A percentile compares a stretch with the other conserved stretches of the same genome.
phyloP scores from a whole-genome alignment of 2,113 vertebrate genomes.

The Mus pahari region DNA sequence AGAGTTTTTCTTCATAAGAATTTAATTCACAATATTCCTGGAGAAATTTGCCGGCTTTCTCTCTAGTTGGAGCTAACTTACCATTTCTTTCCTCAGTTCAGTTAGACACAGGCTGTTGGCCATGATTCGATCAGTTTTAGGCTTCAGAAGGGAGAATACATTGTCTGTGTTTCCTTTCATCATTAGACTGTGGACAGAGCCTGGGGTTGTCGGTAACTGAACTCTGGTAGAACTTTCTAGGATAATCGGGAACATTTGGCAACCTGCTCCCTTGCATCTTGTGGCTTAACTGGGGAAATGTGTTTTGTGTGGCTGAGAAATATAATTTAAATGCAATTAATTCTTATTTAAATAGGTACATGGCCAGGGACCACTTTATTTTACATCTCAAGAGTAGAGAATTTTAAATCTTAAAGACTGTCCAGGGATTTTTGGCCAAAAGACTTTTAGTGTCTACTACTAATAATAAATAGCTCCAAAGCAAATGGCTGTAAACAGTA shows the following conservation, averaged over 20 bases:
- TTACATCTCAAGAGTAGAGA: not conserved
- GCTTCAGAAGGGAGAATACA: not conserved
- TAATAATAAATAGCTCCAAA: not conserved
- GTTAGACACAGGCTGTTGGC: constrained; percentile 46
- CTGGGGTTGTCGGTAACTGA: not conserved
- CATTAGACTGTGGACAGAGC: not conserved
- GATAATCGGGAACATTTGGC: not conserved
- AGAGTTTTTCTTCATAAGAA: constrained; percentile 57
- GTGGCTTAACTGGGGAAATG: not conserved
- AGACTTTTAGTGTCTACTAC: not conserved
- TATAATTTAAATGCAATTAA: not conserved
- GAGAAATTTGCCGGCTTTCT: constrained; percentile 62
- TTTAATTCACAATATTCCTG: constrained; percentile 34
- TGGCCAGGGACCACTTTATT: not conserved
- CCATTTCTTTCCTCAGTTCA: constrained; percentile 37
- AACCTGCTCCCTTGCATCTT: not conserved
- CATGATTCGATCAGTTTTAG: constrained; percentile 68
- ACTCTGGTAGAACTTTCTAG: not conserved
- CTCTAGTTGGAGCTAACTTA: constrained; percentile 66
- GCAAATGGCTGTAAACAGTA: not conserved
- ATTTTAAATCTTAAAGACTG: constrained; percentile 40
- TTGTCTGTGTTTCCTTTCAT: constrained; percentile 16
- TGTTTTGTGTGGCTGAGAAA: constrained; percentile 30
- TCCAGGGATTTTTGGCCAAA: constrained; percentile 39
- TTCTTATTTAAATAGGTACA: constrained; percentile 22